Conservation (phyloP, 2,797 vertebrate species). For the Streptopelia turtur region DNA sequence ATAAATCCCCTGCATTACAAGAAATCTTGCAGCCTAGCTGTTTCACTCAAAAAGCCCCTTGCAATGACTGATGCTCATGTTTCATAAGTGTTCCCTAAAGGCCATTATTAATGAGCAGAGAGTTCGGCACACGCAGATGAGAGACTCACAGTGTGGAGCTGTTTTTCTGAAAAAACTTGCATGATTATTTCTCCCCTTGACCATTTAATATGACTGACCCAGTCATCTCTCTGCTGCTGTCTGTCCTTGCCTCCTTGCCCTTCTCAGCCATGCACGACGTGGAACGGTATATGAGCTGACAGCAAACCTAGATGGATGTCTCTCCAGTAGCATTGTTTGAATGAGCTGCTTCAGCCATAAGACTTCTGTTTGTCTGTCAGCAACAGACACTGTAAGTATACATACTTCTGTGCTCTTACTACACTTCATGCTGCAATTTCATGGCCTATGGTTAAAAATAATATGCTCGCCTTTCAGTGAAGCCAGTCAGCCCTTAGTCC, state of each 20-base stretch:
- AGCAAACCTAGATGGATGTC: background rate
- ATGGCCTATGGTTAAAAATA: background rate
- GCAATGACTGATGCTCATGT: background rate
- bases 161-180: background rate
- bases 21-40: background rate
- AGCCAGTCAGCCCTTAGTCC: background rate
- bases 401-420: background rate
- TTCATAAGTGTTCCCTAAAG: background rate
- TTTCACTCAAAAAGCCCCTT: background rate
- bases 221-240: background rate
- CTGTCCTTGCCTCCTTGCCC: background rate
- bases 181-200: background rate
- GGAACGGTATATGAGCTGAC: background rate
- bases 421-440: background rate
- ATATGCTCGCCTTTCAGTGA: background rate
- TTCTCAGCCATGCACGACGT: rapidly evolving
- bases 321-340: background rate
- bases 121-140: background rate
- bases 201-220: background rate
- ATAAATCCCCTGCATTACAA: background rate
- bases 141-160: background rate
- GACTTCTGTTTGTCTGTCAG: background rate
- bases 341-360: background rate
- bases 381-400: background rate
- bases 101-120: background rate